Conservation (phyloP, 2,797 vertebrate genomes). For the Amniataba percoides region DNA sequence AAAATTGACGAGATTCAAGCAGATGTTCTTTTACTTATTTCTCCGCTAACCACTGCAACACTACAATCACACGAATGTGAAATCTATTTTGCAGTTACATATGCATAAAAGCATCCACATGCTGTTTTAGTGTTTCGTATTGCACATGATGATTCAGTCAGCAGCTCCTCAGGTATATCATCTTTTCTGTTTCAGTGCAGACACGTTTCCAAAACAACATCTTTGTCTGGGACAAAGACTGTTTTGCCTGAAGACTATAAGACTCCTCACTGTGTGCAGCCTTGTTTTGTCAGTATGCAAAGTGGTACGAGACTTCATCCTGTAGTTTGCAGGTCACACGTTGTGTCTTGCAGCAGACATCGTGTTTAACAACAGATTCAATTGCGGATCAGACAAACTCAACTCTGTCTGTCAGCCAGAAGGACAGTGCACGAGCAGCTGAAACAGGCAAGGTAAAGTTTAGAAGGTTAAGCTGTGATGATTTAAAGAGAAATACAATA, state of each 20-base stretch:
- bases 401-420: background rate
- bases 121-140: background rate
- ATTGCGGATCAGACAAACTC: background rate
- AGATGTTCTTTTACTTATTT: background rate
- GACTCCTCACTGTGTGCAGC: background rate
- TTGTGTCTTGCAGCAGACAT: background rate
- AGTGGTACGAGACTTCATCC: background rate
- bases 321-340: background rate
- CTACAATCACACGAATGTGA: background rate
- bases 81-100: background rate
- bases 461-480: background rate
- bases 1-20: background rate
- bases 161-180: background rate
- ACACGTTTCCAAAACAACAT: background rate
- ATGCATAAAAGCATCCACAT: conserved; percentile 8
- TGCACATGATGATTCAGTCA: background rate
- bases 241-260: background rate
- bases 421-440: background rate
- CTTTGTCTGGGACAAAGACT: background rate
- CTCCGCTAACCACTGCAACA: background rate
- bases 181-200: background rate
- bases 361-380: background rate
- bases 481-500: background rate
- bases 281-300: conserved; percentile 4
- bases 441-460: background rate